phyloP scores from a whole-genome alignment of 2,888 invertebrate genomes.

The Ceriagrion tenellum region DNA sequence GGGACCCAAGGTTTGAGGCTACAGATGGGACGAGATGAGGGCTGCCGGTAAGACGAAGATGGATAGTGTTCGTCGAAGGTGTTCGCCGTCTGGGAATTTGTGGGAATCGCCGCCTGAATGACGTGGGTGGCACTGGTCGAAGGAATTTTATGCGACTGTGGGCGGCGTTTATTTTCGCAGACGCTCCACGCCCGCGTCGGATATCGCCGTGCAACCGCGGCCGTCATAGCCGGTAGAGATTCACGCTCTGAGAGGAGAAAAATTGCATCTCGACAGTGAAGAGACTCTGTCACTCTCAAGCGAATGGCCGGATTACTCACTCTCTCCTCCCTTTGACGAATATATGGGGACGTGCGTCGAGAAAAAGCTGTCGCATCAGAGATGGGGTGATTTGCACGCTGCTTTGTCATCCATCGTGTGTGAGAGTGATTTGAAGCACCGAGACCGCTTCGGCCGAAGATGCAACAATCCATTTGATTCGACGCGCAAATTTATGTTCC shows the following conservation, averaged over 20 bases:
- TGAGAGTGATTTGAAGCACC: too few species aligned
- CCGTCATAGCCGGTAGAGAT: not conserved
- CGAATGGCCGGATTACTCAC: not conserved
- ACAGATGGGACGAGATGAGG: not conserved
- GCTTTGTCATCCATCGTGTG: too few species aligned
- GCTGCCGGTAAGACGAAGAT: not conserved
- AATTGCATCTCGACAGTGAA: not conserved
- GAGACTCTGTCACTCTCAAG: not conserved
- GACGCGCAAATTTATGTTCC: too few species aligned
- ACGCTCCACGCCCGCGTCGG: not conserved
- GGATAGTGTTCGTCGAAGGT: not conserved
- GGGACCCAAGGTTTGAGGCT: too few species aligned
- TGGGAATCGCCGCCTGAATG: not conserved
- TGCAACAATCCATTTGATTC: too few species aligned
- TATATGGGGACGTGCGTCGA: not conserved
- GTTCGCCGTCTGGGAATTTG: not conserved
- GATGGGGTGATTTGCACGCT: not conserved
- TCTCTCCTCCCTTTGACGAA: not conserved
- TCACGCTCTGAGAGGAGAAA: not conserved
- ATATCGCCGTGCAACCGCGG: not conserved
- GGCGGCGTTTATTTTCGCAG: not conserved
- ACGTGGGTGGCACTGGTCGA: not conserved
- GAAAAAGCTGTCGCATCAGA: not conserved
- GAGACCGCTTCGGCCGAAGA: too few species aligned
- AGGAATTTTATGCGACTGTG: not conserved